A percentile compares a stretch with the other conserved stretches of the same genome.
phyloP scores from a whole-genome alignment of 2,113 vertebrate species.

The Malurus cyaneus region DNA sequence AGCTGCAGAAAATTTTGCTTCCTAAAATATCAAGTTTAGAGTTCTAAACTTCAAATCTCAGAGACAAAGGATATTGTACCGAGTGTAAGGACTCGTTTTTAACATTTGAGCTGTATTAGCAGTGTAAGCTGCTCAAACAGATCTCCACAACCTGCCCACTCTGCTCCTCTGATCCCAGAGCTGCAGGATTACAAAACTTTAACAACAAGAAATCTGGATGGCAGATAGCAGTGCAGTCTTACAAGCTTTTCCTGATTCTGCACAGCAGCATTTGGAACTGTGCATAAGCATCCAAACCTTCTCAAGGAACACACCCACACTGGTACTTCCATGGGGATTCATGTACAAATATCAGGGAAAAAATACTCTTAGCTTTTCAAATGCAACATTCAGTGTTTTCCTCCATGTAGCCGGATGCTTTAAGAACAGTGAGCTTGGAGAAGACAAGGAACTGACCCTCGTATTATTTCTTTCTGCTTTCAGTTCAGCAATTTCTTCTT shows the following conservation, averaged over 20 bases:
- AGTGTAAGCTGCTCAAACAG: background rate
- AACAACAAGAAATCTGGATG: background rate
- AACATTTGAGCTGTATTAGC: background rate
- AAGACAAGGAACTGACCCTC: slow-evolving; percentile 77
- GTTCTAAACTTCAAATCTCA: background rate
- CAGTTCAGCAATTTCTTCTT: slow-evolving; percentile 95
- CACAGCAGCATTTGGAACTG: background rate
- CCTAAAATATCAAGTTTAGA: background rate
- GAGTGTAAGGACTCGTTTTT: accelerated
- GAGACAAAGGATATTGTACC: background rate
- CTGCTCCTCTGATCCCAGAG: background rate
- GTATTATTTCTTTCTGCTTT: slow-evolving; percentile 98
- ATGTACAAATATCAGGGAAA: background rate
- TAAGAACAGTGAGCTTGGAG: background rate
- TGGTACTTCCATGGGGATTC: background rate
- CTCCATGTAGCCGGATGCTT: background rate
- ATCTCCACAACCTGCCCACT: background rate
- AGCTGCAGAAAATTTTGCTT: background rate
- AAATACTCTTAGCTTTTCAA: background rate
- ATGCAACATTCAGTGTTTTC: background rate
- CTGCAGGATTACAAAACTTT: background rate
- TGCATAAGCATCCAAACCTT: background rate
- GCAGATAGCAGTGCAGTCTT: background rate
- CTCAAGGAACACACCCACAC: background rate
- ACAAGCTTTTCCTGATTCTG: background rate